Base-by-base conservation (phyloP, 2,797 vertebrate genomes). In the Acanthis flammea region DNA sequence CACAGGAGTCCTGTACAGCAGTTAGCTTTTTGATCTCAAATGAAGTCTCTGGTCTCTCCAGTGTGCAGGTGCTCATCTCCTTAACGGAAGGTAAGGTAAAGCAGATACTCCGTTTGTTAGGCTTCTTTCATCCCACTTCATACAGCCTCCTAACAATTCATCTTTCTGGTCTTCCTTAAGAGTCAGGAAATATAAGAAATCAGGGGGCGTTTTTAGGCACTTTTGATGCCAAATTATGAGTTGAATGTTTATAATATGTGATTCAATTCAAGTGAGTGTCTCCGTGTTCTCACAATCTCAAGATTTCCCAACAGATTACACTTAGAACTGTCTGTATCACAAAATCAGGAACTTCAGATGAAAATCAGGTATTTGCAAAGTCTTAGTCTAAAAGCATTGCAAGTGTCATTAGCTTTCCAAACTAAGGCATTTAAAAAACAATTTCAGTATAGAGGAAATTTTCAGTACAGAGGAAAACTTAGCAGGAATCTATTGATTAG, bases 121-220 rank as follows among this genome's bases (percentile, higher is more conserved):
- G 15, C 19, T 70, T 75, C 44, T 74, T 86, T 71, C 47, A 80
- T 68, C 30, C 19, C 31, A 21, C 16, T 74, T 47, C 67, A 28
- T 42, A 50, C 2, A n/a, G 42, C 44, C 57, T 80, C 39, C 50
- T 83, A 68, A 80, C 4, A 7, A 57, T 62, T 58, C 17, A 91
- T 67, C 77, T 63, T 94, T 75, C 74, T 62, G 39, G 31, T 93
- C 83, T 86, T 83, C 90, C 54, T 74, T 92, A 86, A 80, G 28
- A 91, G 35, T 57, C 30, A 92, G 79, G 72, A 94, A 96, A 89
- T 57, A 74, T 2, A 93, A 88, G 65, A 90, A 92, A 88, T 37
- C 85, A 77, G 93, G 80, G 65, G 79, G 81, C 91, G 82, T 94
- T 95, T 85, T 82, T 22, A 91, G 80, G 72, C 51, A 75, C 58